Evolutionary conservation across 2,888 invertebrate species (phyloP).

Genomic region (Platycnemis pennipes): DNA sequence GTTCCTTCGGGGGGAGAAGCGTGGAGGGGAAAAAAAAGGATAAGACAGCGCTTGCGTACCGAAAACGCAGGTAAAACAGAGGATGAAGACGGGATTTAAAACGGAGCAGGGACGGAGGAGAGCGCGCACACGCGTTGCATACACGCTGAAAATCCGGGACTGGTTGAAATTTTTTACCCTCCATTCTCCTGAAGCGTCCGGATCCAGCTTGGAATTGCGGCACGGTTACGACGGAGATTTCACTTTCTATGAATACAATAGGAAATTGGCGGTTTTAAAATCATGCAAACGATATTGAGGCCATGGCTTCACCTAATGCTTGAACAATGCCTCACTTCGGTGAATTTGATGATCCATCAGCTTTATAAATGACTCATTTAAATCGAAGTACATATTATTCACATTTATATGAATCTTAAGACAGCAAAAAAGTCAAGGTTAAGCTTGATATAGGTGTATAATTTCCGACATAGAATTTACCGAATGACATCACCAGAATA

Average conservation of each 20-base stretch:
- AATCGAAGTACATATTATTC: background rate
- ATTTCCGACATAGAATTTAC: too few species aligned
- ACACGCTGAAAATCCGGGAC: background rate
- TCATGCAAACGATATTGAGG: constrained; percentile 61
- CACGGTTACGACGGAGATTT: background rate
- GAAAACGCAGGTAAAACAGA: too few species aligned
- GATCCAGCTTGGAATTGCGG: background rate
- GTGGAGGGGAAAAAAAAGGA: background rate
- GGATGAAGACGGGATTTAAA: too few species aligned
- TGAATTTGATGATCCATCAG: background rate
- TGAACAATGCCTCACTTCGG: constrained; percentile 25
- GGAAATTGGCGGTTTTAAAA: constrained; percentile 47
- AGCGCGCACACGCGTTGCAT: too few species aligned
- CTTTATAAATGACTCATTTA: background rate
- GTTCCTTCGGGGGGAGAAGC: background rate
- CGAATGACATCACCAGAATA: too few species aligned
- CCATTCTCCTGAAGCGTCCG: too few species aligned
- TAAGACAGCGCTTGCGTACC: background rate
- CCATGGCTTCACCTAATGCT: constrained; percentile 13
- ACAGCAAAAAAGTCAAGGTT: background rate
- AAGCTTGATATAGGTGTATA: background rate
- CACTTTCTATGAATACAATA: constrained; percentile 52
- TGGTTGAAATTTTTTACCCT: background rate
- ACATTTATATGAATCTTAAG: background rate
- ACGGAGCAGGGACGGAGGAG: too few species aligned